Evolutionary conservation across 2,113 vertebrate species (phyloP).

Genomic region (Brachyhypopomus gauderio): DNA sequence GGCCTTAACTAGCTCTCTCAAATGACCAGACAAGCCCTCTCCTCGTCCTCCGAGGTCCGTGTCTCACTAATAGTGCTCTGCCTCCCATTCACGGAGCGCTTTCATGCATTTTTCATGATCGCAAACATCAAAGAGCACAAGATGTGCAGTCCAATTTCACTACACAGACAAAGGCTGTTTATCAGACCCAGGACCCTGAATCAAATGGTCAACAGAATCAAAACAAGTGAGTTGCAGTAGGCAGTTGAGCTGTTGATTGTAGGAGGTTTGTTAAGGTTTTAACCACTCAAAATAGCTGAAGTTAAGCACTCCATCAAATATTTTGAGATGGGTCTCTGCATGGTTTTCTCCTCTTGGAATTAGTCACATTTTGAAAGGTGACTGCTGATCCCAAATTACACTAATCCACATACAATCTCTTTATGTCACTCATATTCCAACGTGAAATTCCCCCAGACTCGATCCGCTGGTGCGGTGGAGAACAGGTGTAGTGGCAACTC

Average conservation of each 20-base stretch:
- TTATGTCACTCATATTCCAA: neutral
- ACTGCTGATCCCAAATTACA: neutral
- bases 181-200: neutral
- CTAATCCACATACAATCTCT: neutral
- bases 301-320: neutral
- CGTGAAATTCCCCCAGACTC: neutral
- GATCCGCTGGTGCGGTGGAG: neutral
- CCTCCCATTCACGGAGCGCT: conserved; percentile 26
- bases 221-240: too few species aligned
- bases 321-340: neutral
- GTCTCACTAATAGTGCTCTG: conserved; percentile 51
- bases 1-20: conserved; percentile 38
- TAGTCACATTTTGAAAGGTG: neutral
- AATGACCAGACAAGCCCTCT: conserved; percentile 14
- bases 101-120: conserved; percentile 66
- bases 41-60: conserved; percentile 49
- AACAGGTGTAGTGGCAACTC: conserved; percentile 7
- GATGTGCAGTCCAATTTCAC: conserved; percentile 43
- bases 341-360: neutral
- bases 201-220: too few species aligned
- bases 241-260: too few species aligned
- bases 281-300: neutral
- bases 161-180: conserved; percentile 17
- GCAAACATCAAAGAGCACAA: conserved; percentile 56
- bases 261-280: too few species aligned